Evolutionary conservation across 2,113 vertebrate species (phyloP), one percentile per base, ranked within the genome.

Genomic region (Labrus mixtus): DNA sequence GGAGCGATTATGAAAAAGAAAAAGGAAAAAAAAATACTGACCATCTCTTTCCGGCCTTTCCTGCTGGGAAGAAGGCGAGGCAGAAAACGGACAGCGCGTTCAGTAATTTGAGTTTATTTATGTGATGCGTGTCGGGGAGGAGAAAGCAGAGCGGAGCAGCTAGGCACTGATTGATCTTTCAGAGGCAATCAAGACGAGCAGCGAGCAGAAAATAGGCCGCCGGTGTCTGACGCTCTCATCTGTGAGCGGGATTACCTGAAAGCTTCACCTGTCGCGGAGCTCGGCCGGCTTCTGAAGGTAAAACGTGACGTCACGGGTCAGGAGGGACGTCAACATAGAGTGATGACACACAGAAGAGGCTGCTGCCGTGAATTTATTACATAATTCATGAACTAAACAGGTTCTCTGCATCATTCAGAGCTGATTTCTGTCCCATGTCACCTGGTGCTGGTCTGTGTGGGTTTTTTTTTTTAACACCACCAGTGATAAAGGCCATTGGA

Each of bases 131-230:
- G 83, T 68, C 68, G 43, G 76, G 20, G 50, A 46, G 45, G 53
- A 84, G 25, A 61, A 64, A 62, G 77, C 72, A 6, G 71, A 67
- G 83, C 37, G 23, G 53, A 3, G 67, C 48, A 11, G 54, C 66
- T 6, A 36, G 62, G 36, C 58, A 3, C 68, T 88, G 81, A 89
- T 89, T 89, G 88, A 90, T 87, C 86, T 81, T 70, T 90, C 86
- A 84, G 78, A 87, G 58, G 87, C 89, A 90, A 90, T 91, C 87
- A 90, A 3, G 22, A 68, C 64, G 74, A 74, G 82, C 86, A 84
- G 78, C 72, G 13, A 85, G 86, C 87, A 86, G 81, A 87, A 90
- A 92, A 92, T 83, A 73, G 83, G 51, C 78, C 11, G 10, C 6
- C 23, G 3, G 37, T 3, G 23, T 61, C 61, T 46, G 20, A n/a